These are phyloP conservation scores for Plutella xylostella DNA, from an alignment of 2,888 invertebrate genomes.

Conservation along the genomic window DNA sequence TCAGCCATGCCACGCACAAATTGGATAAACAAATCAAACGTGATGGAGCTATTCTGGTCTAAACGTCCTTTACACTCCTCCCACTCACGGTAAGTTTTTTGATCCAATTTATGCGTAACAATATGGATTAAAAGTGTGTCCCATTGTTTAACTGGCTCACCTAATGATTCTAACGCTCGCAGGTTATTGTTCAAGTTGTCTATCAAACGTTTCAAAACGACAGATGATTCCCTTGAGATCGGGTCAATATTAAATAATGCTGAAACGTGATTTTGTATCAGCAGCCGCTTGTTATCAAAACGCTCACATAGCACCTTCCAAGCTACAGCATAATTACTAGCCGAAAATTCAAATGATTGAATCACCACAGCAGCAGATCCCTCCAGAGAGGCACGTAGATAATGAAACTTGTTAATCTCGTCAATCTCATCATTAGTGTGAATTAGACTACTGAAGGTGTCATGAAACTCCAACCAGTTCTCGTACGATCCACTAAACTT, in stretches of 20 bases:
- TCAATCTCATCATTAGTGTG: background rate
- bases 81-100: constrained; percentile 9
- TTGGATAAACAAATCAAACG: background rate
- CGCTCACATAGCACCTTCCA: constrained; percentile 13
- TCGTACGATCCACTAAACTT: background rate
- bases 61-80: constrained; percentile 9
- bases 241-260: constrained; percentile 15
- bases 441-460: constrained; percentile 1
- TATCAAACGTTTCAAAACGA: background rate
- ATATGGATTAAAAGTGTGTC: constrained; percentile 10
- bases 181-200: constrained; percentile 1
- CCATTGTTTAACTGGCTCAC: background rate
- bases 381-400: constrained; percentile 2
- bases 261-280: constrained; percentile 14
- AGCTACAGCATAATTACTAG: constrained; percentile 11
- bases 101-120: constrained; percentile 8
- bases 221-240: background rate
- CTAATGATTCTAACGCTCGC: background rate
- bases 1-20: background rate
- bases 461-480: constrained; percentile 3
- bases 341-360: constrained; percentile 13
- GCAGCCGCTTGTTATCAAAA: constrained; percentile 13
- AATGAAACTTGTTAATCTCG: constrained; percentile 5
- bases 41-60: background rate
- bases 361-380: constrained; percentile 13